Evolutionary conservation across 1,140 invertebrate genomes (phyloP).

Genomic region (Micrasema longulum): DNA sequence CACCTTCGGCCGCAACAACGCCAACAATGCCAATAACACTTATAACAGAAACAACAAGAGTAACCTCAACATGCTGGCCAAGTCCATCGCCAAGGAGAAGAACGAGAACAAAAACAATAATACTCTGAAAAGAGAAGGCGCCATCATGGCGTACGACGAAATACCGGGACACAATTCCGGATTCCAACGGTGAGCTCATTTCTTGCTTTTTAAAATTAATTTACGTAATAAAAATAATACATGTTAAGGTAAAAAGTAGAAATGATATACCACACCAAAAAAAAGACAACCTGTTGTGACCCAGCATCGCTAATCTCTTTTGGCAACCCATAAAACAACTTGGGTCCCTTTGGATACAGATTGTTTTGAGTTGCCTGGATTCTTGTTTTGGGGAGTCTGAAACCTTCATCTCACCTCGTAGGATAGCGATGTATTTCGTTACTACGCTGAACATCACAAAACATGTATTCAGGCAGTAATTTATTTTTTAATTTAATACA

Average conservation of each 20-base stretch:
- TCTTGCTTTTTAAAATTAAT: neutral
- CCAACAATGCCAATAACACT: constrained; percentile 60
- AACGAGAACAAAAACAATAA: constrained; percentile 62
- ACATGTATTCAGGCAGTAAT: too few relatives aligned
- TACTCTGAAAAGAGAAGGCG: constrained; percentile 56
- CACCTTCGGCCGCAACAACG: constrained; percentile 55
- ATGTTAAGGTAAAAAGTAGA: neutral
- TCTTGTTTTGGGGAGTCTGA: too few relatives aligned
- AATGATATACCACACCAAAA: neutral
- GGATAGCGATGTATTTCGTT: too few relatives aligned
- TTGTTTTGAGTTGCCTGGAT: too few relatives aligned
- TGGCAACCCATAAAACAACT: too few relatives aligned
- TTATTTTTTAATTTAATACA: too few relatives aligned
- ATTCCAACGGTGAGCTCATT: constrained; percentile 67
- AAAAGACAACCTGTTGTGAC: too few relatives aligned
- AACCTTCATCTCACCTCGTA: too few relatives aligned
- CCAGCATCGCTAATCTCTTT: too few relatives aligned
- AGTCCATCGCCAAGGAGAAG: constrained; percentile 62
- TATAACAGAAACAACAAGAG: constrained; percentile 57
- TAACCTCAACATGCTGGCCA: constrained; percentile 56
- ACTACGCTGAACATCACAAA: too few relatives aligned
- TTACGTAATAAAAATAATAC: neutral
- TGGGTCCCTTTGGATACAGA: too few relatives aligned
- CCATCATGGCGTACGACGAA: constrained; percentile 70
- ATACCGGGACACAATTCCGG: constrained; percentile 70